A percentile compares a stretch with the other conserved stretches of the same genome.
phyloP scores from a whole-genome alignment of 2,113 vertebrate genomes.

The Trematomus loennbergii region DNA sequence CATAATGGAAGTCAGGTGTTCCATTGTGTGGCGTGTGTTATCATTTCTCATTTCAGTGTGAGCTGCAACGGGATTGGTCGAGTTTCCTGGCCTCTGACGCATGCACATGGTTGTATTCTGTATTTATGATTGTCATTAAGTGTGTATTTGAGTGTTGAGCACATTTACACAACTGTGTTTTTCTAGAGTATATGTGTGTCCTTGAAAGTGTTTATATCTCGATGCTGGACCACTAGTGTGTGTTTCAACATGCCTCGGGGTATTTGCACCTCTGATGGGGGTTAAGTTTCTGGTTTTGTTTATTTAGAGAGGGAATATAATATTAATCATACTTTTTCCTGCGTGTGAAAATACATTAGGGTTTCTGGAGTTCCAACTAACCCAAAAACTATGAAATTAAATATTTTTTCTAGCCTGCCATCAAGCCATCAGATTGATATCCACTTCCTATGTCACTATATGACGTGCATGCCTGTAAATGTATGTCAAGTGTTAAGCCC shows the following conservation, averaged over 20 bases:
- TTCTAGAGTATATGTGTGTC: neutral
- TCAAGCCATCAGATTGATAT: neutral
- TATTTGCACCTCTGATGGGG: neutral
- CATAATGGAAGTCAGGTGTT: constrained; percentile 12
- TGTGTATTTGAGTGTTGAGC: neutral
- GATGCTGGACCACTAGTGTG: neutral
- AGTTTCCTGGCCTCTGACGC: neutral
- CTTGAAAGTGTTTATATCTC: neutral
- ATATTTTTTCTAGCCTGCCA: too few species aligned
- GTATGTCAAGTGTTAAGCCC: too few species aligned
- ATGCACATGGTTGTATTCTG: constrained; percentile 2
- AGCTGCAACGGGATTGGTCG: neutral
- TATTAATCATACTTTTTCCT: too few species aligned
- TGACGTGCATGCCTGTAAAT: too few species aligned
- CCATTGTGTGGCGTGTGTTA: neutral
- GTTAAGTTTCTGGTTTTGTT: neutral
- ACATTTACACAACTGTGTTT: too few species aligned
- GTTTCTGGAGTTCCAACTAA: too few species aligned
- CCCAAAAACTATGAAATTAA: too few species aligned
- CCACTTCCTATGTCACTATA: too few species aligned
- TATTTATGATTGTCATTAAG: neutral
- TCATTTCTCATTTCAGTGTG: neutral
- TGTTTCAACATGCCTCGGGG: neutral
- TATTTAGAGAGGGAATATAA: neutral
- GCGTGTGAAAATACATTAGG: too few species aligned